These are phyloP conservation scores for Zingel zingel DNA, from an alignment of 2,113 vertebrate genomes.

Conservation along the genomic window DNA sequence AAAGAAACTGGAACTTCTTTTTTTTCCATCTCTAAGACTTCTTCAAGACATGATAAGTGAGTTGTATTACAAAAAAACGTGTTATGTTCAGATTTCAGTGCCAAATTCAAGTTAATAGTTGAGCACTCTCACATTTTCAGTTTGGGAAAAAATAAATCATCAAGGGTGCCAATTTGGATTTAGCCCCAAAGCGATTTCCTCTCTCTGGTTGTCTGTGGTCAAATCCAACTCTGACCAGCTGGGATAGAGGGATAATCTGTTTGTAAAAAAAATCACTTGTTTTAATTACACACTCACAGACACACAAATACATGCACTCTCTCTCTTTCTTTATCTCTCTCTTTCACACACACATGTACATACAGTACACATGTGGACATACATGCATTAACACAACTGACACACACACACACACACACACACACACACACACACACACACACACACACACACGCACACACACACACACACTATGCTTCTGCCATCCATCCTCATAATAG, in stretches of 20 bases:
- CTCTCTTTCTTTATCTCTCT: slow-evolving; percentile 19
- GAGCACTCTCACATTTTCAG: slow-evolving; percentile 44
- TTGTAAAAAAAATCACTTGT: slow-evolving; percentile 79
- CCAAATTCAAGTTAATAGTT: slow-evolving; percentile 37
- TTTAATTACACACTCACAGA: slow-evolving; percentile 83
- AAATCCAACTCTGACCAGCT: slow-evolving; percentile 85
- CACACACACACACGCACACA: slow-evolving; percentile 7
- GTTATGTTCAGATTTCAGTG: slow-evolving; percentile 4
- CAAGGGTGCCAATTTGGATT: slow-evolving; percentile 83
- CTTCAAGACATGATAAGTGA: neutral
- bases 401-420: neutral
- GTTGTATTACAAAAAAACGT: neutral
- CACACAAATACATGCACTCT: slow-evolving; percentile 52
- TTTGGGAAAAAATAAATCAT: slow-evolving; percentile 56
- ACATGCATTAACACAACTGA: slow-evolving; percentile 19
- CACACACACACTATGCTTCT: slow-evolving; percentile 7
- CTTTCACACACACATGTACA: slow-evolving; percentile 4
- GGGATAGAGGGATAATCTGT: slow-evolving; percentile 85
- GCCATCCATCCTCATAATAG: slow-evolving; percentile 41
- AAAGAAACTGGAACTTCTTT: neutral
- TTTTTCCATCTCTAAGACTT: neutral
- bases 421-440: neutral
- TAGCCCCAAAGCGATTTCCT: slow-evolving; percentile 80
- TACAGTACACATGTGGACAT: slow-evolving; percentile 23
- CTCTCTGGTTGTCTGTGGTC: slow-evolving; percentile 77